phyloP scores from a whole-genome alignment of 1,140 invertebrate species.

The Oppia nitens region DNA sequence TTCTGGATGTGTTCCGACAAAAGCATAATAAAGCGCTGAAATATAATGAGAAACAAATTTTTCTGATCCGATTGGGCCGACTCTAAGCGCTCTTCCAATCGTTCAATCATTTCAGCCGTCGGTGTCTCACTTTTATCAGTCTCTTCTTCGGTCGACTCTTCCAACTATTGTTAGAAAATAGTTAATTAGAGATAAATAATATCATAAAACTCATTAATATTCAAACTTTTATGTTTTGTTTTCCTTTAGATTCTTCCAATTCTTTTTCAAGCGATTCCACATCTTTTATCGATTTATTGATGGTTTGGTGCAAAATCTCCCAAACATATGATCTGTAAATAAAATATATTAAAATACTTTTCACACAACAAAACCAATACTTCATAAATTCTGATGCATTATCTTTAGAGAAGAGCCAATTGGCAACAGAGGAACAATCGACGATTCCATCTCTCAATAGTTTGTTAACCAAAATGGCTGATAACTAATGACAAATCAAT shows the following conservation, averaged over 20 bases:
- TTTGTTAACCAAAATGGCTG: slow-evolving; percentile 88
- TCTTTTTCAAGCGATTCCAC: slow-evolving; percentile 71
- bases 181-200: slow-evolving; percentile 6
- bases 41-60: slow-evolving; percentile 89
- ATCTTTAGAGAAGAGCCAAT: slow-evolving; percentile 96
- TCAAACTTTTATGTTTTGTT: slow-evolving; percentile 30
- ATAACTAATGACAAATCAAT: slow-evolving; percentile 47
- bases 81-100: slow-evolving; percentile 89
- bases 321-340: slow-evolving; percentile 63
- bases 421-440: slow-evolving; percentile 87
- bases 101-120: slow-evolving; percentile 52
- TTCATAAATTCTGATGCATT: slow-evolving; percentile 86
- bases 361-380: slow-evolving; percentile 27
- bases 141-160: slow-evolving; percentile 4
- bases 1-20: slow-evolving; percentile 85
- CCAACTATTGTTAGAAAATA: neutral
- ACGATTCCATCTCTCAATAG: slow-evolving; percentile 93
- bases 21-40: slow-evolving; percentile 90
- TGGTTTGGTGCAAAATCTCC: slow-evolving; percentile 90
- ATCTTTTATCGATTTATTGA: slow-evolving; percentile 90
- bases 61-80: slow-evolving; percentile 88
- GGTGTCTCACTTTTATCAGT: slow-evolving; percentile 27
- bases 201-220: slow-evolving; percentile 1
- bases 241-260: slow-evolving; percentile 65
- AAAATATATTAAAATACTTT: slow-evolving; percentile 6